Evolutionary conservation across 1,140 invertebrate genomes (phyloP).

Genomic region (Drosophila sechellia): DNA sequence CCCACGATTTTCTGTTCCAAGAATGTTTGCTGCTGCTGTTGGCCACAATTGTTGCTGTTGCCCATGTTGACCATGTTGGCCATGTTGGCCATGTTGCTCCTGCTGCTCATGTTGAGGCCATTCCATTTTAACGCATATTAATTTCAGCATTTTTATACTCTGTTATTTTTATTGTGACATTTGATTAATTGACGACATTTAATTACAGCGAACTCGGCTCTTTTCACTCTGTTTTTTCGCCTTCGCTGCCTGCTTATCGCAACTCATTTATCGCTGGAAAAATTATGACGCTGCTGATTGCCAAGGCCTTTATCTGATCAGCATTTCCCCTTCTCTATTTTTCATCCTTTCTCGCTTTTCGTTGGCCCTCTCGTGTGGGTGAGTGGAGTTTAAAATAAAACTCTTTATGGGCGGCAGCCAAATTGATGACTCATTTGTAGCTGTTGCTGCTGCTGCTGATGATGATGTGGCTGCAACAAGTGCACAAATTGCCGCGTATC

Average conservation of each 20-base stretch:
- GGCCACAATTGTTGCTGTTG: conserved; percentile 45
- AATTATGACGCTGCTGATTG: conserved; percentile 84
- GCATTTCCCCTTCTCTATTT: conserved; percentile 5
- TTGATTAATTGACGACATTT: conserved; percentile 85
- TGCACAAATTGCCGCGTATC: conserved; percentile 55
- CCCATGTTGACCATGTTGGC: conserved; percentile 27
- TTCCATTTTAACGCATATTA: conserved; percentile 84
- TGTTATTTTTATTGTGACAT: conserved; percentile 84
- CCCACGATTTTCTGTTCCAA: conserved; percentile 79
- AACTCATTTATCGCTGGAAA: conserved; percentile 84
- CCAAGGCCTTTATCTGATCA: conserved; percentile 77
- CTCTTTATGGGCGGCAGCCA: conserved; percentile 55
- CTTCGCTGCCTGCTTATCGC: conserved; percentile 64
- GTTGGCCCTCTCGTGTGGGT: conserved; percentile 42
- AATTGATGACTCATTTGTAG: conserved; percentile 76
- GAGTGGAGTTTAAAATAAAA: conserved; percentile 66
- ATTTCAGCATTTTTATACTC: conserved; percentile 83
- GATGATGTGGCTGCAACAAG: conserved; percentile 55
- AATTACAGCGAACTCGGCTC: conserved; percentile 68
- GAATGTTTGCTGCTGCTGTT: conserved; percentile 65
- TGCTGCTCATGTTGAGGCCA: conserved; percentile 66
- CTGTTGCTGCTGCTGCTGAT: conserved; percentile 2
- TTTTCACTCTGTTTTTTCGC: conserved; percentile 9
- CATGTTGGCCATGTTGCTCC: conserved; percentile 48
- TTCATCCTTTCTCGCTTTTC: not conserved